Evolutionary conservation across 2,797 vertebrate species (phyloP).

Genomic region (Propithecus deckenii): DNA sequence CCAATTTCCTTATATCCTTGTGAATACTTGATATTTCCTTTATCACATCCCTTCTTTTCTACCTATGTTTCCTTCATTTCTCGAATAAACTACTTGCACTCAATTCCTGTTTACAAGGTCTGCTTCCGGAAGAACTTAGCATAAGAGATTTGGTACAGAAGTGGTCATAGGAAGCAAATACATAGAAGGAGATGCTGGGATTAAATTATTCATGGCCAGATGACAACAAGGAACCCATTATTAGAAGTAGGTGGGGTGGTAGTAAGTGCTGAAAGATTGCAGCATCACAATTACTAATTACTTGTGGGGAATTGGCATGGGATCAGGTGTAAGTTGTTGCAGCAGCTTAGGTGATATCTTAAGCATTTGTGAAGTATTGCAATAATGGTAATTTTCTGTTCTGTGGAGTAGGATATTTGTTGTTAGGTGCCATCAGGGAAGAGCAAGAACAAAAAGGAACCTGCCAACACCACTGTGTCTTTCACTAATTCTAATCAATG

Average conservation of each 20-base stretch:
- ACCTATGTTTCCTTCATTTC: not conserved
- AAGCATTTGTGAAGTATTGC: not conserved
- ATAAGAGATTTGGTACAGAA: not conserved
- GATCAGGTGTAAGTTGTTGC: not conserved
- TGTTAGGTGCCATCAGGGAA: not conserved
- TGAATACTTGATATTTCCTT: not conserved
- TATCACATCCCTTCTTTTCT: not conserved
- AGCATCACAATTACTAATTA: not conserved
- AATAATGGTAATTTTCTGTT: not conserved
- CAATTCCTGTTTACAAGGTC: not conserved
- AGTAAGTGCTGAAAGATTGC: not conserved
- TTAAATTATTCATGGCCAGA: not conserved
- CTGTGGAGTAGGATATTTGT: not conserved
- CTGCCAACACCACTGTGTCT: not conserved
- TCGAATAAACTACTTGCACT: not conserved
- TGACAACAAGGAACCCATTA: not conserved
- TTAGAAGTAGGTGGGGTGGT: not conserved
- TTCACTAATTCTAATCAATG: not conserved
- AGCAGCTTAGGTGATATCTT: not conserved
- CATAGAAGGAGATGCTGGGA: not conserved
- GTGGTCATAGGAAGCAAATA: not conserved
- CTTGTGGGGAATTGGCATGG: not conserved
- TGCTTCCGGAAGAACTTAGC: not conserved
- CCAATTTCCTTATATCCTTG: not conserved
- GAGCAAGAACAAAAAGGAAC: not conserved